phyloP scores from a whole-genome alignment of 1,140 invertebrate genomes.

The Varroa destructor region DNA sequence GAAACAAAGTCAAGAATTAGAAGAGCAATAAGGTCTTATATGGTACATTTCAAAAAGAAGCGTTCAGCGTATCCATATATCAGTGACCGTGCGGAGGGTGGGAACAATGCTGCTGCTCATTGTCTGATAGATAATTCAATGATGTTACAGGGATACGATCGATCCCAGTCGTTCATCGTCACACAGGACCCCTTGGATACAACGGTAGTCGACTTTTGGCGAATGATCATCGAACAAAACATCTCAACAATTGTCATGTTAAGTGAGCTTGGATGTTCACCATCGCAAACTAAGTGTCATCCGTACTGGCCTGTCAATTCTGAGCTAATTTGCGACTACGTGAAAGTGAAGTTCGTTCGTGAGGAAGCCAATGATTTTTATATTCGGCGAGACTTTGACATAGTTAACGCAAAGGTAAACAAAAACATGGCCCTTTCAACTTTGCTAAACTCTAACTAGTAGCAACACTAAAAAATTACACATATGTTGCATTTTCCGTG shows the following conservation, averaged over 20 bases:
- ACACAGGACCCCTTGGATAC: conserved; percentile 81
- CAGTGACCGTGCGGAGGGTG: too few species aligned
- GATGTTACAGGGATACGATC: conserved; percentile 59
- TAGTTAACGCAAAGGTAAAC: conserved; percentile 60
- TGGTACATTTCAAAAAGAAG: too few species aligned
- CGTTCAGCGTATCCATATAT: too few species aligned
- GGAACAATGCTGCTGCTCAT: too few species aligned
- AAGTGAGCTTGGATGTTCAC: conserved; percentile 56
- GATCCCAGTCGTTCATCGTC: conserved; percentile 81
- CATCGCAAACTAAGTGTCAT: conserved; percentile 55
- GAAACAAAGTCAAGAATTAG: neutral
- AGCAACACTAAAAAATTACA: neutral
- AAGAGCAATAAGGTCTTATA: too few species aligned
- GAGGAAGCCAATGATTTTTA: conserved; percentile 62
- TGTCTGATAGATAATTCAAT: neutral
- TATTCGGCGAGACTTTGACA: conserved; percentile 62
- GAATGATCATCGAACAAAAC: conserved; percentile 86
- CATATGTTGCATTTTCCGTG: conserved; percentile 10
- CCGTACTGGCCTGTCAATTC: conserved; percentile 73
- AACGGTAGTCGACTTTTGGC: conserved; percentile 85
- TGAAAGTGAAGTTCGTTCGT: conserved; percentile 67
- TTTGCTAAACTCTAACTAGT: neutral
- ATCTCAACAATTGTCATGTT: conserved; percentile 84
- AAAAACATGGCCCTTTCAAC: neutral
- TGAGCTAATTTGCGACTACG: conserved; percentile 62